Percentiles rank a stretch among this genome's conserved stretches.
These are phyloP conservation scores for Sander lucioperca DNA, from an alignment of 2,113 vertebrate genomes.

Conservation along the genomic window DNA sequence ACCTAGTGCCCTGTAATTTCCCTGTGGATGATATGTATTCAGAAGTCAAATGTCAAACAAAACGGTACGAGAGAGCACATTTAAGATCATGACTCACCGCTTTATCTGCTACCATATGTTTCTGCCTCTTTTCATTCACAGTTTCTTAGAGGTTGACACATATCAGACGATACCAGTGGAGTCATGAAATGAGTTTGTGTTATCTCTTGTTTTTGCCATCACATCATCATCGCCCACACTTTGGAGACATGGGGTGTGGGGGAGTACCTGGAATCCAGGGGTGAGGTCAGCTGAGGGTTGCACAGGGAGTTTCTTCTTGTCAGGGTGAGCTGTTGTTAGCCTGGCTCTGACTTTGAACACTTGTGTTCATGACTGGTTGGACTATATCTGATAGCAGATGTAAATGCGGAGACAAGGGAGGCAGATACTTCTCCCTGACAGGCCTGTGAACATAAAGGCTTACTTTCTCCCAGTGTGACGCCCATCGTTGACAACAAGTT, in stretches of 20 bases:
- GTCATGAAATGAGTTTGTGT: constrained; percentile 33
- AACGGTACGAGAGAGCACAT: constrained; percentile 28
- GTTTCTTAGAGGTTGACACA: constrained; percentile 35
- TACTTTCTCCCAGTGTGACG: constrained; percentile 59
- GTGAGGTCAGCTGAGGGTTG: constrained; percentile 64
- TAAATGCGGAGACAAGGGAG: constrained; percentile 5
- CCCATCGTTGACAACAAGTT: constrained; percentile 55
- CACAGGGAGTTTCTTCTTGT: constrained; percentile 45
- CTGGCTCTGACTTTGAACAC: constrained; percentile 16
- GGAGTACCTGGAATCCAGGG: constrained; percentile 57
- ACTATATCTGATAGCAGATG: constrained; percentile 11
- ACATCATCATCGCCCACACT: constrained; percentile 35
- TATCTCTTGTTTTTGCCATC: constrained; percentile 58
- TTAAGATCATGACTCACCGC: constrained; percentile 21
- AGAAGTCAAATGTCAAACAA: constrained; percentile 58
- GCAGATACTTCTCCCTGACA: constrained; percentile 16
- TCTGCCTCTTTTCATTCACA: constrained; percentile 33
- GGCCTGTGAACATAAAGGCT: constrained; percentile 46
- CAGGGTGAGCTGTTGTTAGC: constrained; percentile 41
- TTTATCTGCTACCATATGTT: constrained; percentile 45
- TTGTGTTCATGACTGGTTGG: background rate
- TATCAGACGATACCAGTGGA: constrained; percentile 30
- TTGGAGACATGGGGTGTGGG: constrained; percentile 32
- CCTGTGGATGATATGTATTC: constrained; percentile 39
- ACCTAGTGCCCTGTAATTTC: constrained; percentile 55